Evolutionary conservation across 2,888 invertebrate genomes (phyloP).

Genomic region (Diplolepis rosae): DNA sequence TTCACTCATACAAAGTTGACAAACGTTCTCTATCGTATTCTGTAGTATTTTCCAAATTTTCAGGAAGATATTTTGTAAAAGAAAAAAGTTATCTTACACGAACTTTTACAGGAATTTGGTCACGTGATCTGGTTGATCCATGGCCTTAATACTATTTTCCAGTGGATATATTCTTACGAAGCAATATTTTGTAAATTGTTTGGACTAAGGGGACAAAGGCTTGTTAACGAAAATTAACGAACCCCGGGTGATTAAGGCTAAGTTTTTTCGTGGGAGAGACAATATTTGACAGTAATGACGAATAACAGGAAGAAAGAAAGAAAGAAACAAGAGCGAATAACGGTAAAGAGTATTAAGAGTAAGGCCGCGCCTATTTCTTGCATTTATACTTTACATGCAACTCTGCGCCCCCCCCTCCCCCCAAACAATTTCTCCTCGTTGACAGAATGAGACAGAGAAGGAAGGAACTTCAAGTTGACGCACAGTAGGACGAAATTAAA

Average conservation of each 20-base stretch:
- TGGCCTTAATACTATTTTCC: no score
- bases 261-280: background rate
- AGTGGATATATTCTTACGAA: no score
- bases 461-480: conserved; percentile 11
- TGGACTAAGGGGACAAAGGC: background rate
- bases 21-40: no score
- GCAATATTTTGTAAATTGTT: background rate
- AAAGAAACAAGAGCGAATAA: conserved; percentile 54
- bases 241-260: background rate
- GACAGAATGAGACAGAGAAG: conserved; percentile 20
- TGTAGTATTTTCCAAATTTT: no score
- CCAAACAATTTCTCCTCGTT: background rate
- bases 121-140: no score
- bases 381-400: conserved; percentile 32
- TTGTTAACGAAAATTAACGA: conserved; percentile 1
- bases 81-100: no score
- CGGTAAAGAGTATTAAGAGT: conserved; percentile 58
- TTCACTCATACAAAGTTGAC: no score
- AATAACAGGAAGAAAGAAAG: conserved; percentile 27
- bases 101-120: no score
- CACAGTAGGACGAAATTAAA: no score
- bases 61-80: no score
- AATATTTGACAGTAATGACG: conserved; percentile 9
- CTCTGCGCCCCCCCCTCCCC: conserved; percentile 5
- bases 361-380: conserved; percentile 54